Conservation (phyloP, 2,113 vertebrate species). For the Maylandia zebra region DNA sequence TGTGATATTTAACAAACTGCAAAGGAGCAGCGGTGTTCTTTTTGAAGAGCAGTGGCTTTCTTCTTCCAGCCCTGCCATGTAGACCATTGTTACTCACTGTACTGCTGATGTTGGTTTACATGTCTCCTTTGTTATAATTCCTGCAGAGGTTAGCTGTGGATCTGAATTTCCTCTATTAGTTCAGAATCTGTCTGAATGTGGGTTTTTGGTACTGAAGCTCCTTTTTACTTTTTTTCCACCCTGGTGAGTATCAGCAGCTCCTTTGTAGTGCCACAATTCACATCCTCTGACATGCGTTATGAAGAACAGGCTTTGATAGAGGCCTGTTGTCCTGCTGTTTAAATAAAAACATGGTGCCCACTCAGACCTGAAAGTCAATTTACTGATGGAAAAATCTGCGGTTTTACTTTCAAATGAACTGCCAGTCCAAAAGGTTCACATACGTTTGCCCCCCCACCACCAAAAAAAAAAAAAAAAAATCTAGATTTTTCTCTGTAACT, state of each 20-base stretch:
- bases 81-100: neutral
- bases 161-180: neutral
- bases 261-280: neutral
- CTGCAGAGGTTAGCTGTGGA: neutral
- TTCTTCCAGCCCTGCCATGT: neutral
- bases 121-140: neutral
- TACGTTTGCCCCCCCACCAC: neutral
- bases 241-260: neutral
- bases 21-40: neutral
- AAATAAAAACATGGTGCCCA: neutral
- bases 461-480: accelerated
- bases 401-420: neutral
- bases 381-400: neutral
- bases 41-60: neutral
- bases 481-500: neutral
- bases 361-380: neutral
- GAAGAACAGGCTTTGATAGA: neutral
- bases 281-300: neutral
- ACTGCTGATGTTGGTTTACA: neutral
- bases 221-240: neutral
- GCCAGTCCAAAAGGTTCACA: neutral
- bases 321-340: neutral
- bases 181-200: neutral
- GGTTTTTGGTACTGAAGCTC: neutral
- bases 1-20: neutral